Evolutionary conservation across 92 coral and sea anemone species (phyloP).

Genomic region (Epizoanthus stellaris): DNA sequence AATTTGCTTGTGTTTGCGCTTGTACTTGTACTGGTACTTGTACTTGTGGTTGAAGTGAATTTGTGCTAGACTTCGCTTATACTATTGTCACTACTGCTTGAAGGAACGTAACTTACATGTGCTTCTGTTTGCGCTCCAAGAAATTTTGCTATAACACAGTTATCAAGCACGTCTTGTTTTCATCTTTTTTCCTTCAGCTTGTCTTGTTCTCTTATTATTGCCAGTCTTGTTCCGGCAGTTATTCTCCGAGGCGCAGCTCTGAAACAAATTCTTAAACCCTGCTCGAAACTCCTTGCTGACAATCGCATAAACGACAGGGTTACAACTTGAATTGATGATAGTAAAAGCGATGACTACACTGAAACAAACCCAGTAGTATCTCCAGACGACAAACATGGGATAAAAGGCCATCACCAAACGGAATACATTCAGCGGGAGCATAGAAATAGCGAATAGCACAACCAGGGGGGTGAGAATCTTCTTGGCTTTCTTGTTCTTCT

Average conservation of each 20-base stretch:
- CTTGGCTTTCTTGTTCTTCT: conserved; percentile 46
- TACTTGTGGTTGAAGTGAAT: too few species aligned
- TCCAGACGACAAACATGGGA: conserved; percentile 8
- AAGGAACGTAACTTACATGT: too few species aligned
- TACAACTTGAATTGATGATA: conserved; percentile 23
- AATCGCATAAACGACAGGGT: conserved; percentile 31
- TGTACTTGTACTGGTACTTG: too few species aligned
- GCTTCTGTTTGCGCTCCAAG: too few species aligned
- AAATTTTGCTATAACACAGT: too few species aligned
- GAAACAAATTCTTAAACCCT: conserved; percentile 9
- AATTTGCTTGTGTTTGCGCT: too few species aligned
- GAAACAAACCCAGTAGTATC: conserved; percentile 30
- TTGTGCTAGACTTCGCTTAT: too few species aligned
- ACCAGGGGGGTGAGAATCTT: conserved; percentile 36
- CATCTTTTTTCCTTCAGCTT: too few species aligned
- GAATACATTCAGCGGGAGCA: conserved; percentile 26
- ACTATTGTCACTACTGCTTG: too few species aligned
- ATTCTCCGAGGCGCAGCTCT: neutral
- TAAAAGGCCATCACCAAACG: conserved; percentile 31
- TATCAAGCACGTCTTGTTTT: too few species aligned
- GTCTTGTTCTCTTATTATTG: too few species aligned
- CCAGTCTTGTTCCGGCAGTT: too few species aligned
- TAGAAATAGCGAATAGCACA: conserved; percentile 21
- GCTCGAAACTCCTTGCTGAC: conserved; percentile 27
- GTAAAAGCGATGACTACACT: conserved; percentile 19